Base-by-base conservation (phyloP, 1,140 invertebrate species). In the Brachionus calyciflorus region DNA sequence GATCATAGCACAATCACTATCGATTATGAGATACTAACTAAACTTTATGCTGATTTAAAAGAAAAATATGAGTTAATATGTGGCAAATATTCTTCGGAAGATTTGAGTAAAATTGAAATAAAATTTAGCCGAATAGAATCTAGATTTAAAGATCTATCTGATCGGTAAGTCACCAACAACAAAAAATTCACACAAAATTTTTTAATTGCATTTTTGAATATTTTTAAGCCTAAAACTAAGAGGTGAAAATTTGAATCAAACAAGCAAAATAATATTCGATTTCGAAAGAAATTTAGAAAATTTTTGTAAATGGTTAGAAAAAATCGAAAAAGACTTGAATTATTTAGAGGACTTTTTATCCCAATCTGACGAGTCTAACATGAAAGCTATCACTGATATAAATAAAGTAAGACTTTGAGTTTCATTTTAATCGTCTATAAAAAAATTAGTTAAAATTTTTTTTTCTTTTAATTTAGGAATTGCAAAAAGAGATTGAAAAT, bases 401-500 rank as follows among this genome's bases (percentile, higher is more conserved):
- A 40, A 49, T 30, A 30, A 51, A 37, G 69, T 73, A 65, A 46
- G 9, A 7, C 9, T 7, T n/a, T n/a, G n/a, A n/a, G n/a, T n/a
- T n/a, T n/a, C n/a, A n/a, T n/a, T n/a, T n/a, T n/a, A n/a, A n/a
- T n/a, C n/a, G n/a, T 46, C 14, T 14, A 14, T 7, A 46, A 14
- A 46, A 46, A 7, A 46, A 46, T 14, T 14, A 17, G 14, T 10
- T 14, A 46, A 7, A 46, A 14, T 14, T 3, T 14, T 3, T 14
- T 46, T 14, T 14, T 37, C 3, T 37, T 37, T 37, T 37, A 5
- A 37, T 37, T 37, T 28, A 73, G 69, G 69, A 73, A 14, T 33
- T 73, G 19, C 69, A 73, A 55, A 73, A 49, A 73, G 69, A 73
- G n/a, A 55, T 73, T 28, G 69, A 73, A 10, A 51, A 19, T 21